phyloP scores from a whole-genome alignment of 2,113 vertebrate species.

The Osmerus mordax region DNA sequence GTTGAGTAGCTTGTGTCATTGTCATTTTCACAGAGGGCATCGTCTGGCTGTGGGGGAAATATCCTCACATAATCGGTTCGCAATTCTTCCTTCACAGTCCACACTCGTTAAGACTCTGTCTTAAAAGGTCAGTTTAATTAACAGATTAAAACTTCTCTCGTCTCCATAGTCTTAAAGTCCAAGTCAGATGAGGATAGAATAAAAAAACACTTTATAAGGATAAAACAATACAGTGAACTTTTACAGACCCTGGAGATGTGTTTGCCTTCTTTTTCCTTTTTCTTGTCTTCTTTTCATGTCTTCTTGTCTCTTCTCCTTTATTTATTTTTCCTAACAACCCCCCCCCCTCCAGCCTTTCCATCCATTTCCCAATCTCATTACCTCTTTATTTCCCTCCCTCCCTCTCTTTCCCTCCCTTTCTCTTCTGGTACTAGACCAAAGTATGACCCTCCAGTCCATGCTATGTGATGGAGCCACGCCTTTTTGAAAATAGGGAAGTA shows the following conservation, averaged over 20 bases:
- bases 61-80: slow-evolving; percentile 43
- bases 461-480: neutral
- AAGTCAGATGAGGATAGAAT: slow-evolving; percentile 12
- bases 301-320: neutral
- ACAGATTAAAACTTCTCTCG: slow-evolving; percentile 10
- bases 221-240: slow-evolving; percentile 13
- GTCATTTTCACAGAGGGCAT: slow-evolving; percentile 25
- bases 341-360: neutral
- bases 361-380: neutral
- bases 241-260: neutral
- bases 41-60: slow-evolving; percentile 15
- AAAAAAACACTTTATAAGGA: neutral
- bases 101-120: slow-evolving; percentile 14
- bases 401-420: neutral
- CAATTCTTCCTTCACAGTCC: slow-evolving; percentile 24
- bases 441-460: neutral
- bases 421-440: neutral
- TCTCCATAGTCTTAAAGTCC: neutral
- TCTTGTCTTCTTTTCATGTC: neutral
- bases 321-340: neutral
- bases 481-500: too few relatives aligned
- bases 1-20: slow-evolving; percentile 35
- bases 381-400: neutral
- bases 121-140: slow-evolving; percentile 38
- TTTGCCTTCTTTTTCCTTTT: neutral